Evolutionary conservation across 2,797 vertebrate genomes (phyloP), one percentile per base, ranked within the genome.

Genomic region (Taeniopygia guttata): DNA sequence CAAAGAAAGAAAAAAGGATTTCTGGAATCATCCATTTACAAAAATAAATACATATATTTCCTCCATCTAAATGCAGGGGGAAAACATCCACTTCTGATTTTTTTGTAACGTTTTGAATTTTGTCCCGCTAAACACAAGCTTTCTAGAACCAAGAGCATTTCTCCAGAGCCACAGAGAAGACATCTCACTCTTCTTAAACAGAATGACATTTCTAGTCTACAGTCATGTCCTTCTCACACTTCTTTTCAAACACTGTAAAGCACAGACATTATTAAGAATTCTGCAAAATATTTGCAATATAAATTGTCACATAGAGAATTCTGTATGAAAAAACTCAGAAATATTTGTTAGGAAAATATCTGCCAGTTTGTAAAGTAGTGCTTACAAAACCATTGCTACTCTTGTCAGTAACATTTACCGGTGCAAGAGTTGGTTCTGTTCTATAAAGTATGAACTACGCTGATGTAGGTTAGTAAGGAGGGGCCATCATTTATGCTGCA

Each of bases 241-340:
- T 67, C 69, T 96, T 97, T 94, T 94, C 91, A 95, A 89, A 84
- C 75, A 90, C 48, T 72, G 40, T 87, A 58, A 90, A 83, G 25
- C 27, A 56, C 4, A 43, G n/a, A 58, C 32, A 22, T 80, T 96
- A 93, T 79, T 92, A 96, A 82, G 89, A 96, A 87, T 11, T 52
- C 13, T 20, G 26, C 5, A 78, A 87, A 70, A 64, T 54, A 70
- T 60, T 77, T 87, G 10, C 22, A 68, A 6, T n/a, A n/a, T 45
- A 63, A 89, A 59, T 43, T 62, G 11, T 48, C 29, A 70, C 8
- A 29, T 16, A 84, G 22, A 51, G 13, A 48, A 11, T 51, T 17
- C 19, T 51, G 5, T 45, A 70, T 22, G 8, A 30, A 77, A 69
- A 64, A 73, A 45, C 4, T 40, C 19, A 19, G 46, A 77, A 85